Base-by-base conservation (phyloP, 2,797 vertebrate species). In the Sphenodon punctatus region DNA sequence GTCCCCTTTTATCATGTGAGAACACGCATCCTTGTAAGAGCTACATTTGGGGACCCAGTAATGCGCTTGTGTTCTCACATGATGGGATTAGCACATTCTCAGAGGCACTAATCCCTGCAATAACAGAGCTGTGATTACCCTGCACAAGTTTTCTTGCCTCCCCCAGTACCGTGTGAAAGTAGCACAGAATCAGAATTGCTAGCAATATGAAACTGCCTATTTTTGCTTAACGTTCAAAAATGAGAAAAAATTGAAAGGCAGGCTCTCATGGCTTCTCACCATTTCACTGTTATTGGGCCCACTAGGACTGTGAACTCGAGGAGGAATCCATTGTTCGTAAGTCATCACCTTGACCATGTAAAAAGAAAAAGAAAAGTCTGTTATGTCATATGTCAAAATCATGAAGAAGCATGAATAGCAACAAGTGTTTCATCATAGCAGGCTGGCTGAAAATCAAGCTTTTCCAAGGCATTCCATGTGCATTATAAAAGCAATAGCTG, bases 271-370 rank as follows among this genome's bases (percentile, higher is more conserved):
- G 8, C 9, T 88, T 79, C 93, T 93, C 66, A 95, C 94, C 81
- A 15, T 85, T 71, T 93, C 92, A 84, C 25, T 86, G 22, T 56
- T 78, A 49, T 9, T 67, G 61, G 78, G 38, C 19, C 41, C 68
- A 73, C 6, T 53, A 55, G 70, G n/a, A 71, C 43, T 43, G 5
- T 87, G 89, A 69, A 75, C 82, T 55, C 6, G 84, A 59, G 88
- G 81, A 66, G 92, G 89, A 53, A 94, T 93, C 93, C 93, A 94
- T 19, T 93, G 93, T 55, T 93, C 92, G 65, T 89, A 93, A 34
- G 92, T 93, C 88, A 90, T 90, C 56, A 92, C 87, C 92, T 94
- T 68, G 58, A 53, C 1, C 27, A 36, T 20, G 72, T 61, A 59
- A 78, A 76, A 67, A 80, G 14, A 46, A 56, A 79, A 75, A 53